Base-by-base conservation (phyloP, 2,797 vertebrate species). In the Gallirallus australis region DNA sequence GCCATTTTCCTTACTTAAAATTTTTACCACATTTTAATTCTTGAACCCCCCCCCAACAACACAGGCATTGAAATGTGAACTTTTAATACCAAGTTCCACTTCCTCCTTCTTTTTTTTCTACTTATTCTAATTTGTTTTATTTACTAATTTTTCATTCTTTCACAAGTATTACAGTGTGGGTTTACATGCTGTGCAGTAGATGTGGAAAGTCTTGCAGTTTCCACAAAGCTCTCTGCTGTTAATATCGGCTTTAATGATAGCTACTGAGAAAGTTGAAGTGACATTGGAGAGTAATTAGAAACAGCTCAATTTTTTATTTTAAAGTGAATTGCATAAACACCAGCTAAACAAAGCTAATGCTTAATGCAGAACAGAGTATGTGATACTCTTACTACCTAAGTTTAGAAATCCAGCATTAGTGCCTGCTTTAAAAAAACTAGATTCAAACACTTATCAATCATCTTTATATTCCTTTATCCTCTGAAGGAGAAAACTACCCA, bases 151-250 rank as follows among this genome's bases (percentile, higher is more conserved):
- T 5, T 48, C 53, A 53, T 10, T 50, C 70, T 80, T 68, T 31
- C 16, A n/a, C 24, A 61, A 30, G 12, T 63, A 30, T 82, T 82
- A 79, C 37, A 57, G 1, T 0, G 0, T n/a, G 6, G 0, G 15
- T 90, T 85, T 70, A 65, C 15, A 50, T 54, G 9, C 17, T 70
- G 5, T 60, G 19, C 24, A 9, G 10, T 53, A 82, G 48, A 28
- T 19, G 21, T 21, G 5, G 24, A 15, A 84, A 65, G 7, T 16
- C 50, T 69, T 84, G 64, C 35, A 66, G 23, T 35, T 45, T 31
- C 21, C 30, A n/a, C 8, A 47, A 69, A 76, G 18, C 2, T 85
- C 23, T 71, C 25, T 24, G 30, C 5, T 24, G 3, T 37, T 66
- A 57, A 15, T 30, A 60, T 3, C 10, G 15, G 8, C 54, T 86